Conservation (phyloP, 1,140 invertebrate genomes). For the Dreissena rostriformis region DNA sequence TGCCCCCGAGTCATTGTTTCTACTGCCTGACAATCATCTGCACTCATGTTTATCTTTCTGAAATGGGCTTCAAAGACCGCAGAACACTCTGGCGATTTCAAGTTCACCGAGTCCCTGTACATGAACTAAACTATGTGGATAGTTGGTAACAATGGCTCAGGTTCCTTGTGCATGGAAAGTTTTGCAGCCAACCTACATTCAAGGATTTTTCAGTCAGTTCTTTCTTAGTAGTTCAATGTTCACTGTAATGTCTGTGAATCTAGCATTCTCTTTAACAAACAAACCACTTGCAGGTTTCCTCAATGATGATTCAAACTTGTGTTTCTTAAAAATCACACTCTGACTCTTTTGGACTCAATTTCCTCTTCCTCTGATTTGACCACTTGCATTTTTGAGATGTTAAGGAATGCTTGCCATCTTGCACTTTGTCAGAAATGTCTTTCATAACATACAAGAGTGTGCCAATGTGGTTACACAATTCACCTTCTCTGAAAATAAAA, state of each 20-base stretch:
- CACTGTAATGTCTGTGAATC: background rate
- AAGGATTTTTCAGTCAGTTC: background rate
- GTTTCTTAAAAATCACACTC: constrained; percentile 3
- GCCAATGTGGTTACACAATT: background rate
- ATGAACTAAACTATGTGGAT: background rate
- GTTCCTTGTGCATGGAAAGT: background rate
- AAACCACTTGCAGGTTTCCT: constrained; percentile 8
- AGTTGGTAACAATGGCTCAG: background rate
- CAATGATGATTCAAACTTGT: background rate
- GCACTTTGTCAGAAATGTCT: constrained; percentile 41
- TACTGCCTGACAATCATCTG: background rate
- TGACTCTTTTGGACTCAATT: constrained; percentile 42
- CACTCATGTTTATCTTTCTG: background rate
- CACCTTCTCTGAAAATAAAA: background rate
- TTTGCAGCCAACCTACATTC: constrained; percentile 10
- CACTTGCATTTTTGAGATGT: constrained; percentile 46
- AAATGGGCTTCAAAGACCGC: background rate
- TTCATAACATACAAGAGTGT: constrained; percentile 41
- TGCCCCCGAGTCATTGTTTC: background rate
- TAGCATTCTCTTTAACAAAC: background rate
- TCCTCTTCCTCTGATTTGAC: constrained; percentile 41
- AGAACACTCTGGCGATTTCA: background rate
- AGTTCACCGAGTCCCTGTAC: background rate
- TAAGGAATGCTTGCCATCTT: constrained; percentile 14
- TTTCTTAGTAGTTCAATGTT: background rate